phyloP scores from a whole-genome alignment of 2,113 vertebrate species.

The Cyphomyrus plagiostoma region DNA sequence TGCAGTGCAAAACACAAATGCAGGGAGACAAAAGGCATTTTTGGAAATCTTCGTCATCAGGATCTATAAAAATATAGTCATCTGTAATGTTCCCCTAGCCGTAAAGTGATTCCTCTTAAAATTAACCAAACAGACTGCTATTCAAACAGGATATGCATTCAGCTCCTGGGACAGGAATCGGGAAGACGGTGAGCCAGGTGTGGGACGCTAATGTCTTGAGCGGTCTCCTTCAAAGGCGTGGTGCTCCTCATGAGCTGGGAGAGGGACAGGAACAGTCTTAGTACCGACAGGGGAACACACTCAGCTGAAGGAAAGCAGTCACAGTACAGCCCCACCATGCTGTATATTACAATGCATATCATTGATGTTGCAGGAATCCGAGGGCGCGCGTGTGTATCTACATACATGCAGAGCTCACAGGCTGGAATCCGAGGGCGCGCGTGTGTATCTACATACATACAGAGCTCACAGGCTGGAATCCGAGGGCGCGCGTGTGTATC shows the following conservation, averaged over 20 bases:
- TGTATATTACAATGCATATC: neutral
- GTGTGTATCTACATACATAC: no score
- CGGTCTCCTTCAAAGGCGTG: constrained; percentile 88
- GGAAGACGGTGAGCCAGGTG: constrained; percentile 17
- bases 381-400: neutral
- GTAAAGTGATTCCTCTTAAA: constrained; percentile 39
- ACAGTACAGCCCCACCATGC: neutral
- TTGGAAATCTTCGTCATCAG: neutral
- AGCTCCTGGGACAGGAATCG: constrained; percentile 15
- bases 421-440: no score
- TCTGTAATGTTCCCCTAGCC: constrained; percentile 26
- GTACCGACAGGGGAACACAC: no score
- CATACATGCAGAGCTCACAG: neutral
- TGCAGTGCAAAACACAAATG: constrained; percentile 21
- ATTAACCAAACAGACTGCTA: constrained; percentile 31
- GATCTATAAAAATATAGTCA: constrained; percentile 57
- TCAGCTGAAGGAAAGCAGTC: neutral
- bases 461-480: no score
- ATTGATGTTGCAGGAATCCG: neutral
- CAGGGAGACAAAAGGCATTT: constrained; percentile 28
- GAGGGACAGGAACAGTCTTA: constrained; percentile 38
- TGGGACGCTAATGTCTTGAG: constrained; percentile 69
- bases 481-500: no score
- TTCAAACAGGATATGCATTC: constrained; percentile 41
- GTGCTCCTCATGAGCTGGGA: constrained; percentile 88